These are phyloP conservation scores for Trisateles emortualis DNA, from an alignment of 2,888 invertebrate species.

Conservation along the genomic window DNA sequence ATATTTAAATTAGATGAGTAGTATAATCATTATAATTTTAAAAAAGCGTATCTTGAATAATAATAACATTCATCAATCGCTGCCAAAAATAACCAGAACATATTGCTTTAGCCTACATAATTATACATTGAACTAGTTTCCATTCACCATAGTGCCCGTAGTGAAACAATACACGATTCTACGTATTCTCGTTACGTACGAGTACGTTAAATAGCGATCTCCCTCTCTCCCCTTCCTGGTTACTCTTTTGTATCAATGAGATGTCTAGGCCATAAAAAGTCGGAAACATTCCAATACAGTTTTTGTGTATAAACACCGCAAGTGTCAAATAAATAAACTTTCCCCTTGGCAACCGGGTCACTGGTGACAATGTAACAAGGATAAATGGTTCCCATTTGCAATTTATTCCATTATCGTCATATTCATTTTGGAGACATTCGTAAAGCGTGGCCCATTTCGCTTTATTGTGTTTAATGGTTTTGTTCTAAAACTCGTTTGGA, in stretches of 20 bases:
- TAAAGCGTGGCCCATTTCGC: constrained; percentile 48
- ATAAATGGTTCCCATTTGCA: constrained; percentile 65
- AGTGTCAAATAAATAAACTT: constrained; percentile 47
- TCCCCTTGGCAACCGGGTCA: constrained; percentile 48
- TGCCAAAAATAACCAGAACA: constrained; percentile 5
- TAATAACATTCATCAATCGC: background rate
- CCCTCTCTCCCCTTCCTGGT: background rate
- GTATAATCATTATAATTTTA: too few relatives aligned
- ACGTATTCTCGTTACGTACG: constrained; percentile 9
- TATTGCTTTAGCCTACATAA: constrained; percentile 2
- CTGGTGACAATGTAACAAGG: constrained; percentile 61
- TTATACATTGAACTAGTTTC: background rate
- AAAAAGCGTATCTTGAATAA: background rate
- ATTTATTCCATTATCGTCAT: constrained; percentile 61
- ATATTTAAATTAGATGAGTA: too few relatives aligned
- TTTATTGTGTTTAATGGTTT: constrained; percentile 46
- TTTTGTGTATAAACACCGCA: constrained; percentile 42
- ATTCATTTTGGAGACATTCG: constrained; percentile 50
- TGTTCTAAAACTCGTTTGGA: constrained; percentile 39
- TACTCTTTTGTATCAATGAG: constrained; percentile 15
- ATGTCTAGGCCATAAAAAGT: constrained; percentile 21
- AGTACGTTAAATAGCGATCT: constrained; percentile 10
- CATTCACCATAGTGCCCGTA: constrained; percentile 5
- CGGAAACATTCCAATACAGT: constrained; percentile 27
- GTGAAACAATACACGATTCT: constrained; percentile 14